phyloP scores from a whole-genome alignment of 2,888 invertebrate species.

The Agrochola litura region DNA sequence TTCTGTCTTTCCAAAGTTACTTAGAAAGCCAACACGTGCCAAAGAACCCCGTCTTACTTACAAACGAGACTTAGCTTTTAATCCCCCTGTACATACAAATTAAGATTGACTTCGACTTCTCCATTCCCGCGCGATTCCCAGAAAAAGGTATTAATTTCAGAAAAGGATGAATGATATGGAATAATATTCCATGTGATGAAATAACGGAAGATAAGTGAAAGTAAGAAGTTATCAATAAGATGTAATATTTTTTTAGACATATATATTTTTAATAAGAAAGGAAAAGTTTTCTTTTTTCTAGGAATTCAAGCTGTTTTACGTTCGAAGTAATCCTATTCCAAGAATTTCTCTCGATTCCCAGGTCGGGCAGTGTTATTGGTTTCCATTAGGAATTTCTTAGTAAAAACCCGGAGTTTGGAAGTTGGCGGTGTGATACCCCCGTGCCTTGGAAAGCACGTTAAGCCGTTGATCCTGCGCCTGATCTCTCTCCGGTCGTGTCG shows the following conservation, averaged over 20 bases:
- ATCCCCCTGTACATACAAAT: constrained; percentile 32
- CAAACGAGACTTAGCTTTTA: constrained; percentile 25
- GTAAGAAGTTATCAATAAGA: neutral
- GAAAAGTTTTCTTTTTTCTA: no score
- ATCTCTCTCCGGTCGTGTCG: no score
- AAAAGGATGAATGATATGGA: neutral
- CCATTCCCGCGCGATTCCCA: neutral
- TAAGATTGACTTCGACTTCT: constrained; percentile 42
- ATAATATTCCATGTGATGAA: neutral
- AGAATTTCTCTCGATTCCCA: neutral
- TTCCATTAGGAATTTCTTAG: no score
- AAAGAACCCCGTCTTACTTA: neutral
- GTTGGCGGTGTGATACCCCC: no score
- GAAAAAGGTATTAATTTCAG: constrained; percentile 12
- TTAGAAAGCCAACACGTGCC: neutral
- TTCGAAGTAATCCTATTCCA: neutral
- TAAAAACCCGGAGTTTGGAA: no score
- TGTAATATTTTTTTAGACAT: neutral
- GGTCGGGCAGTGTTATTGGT: no score
- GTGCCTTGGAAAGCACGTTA: no score
- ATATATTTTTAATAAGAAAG: neutral
- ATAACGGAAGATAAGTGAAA: neutral
- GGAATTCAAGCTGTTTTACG: neutral
- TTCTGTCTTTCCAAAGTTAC: constrained; percentile 6
- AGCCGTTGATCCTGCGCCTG: no score